Evolutionary conservation across 2,888 invertebrate species (phyloP).

Genomic region (Amblyteles armatorius): DNA sequence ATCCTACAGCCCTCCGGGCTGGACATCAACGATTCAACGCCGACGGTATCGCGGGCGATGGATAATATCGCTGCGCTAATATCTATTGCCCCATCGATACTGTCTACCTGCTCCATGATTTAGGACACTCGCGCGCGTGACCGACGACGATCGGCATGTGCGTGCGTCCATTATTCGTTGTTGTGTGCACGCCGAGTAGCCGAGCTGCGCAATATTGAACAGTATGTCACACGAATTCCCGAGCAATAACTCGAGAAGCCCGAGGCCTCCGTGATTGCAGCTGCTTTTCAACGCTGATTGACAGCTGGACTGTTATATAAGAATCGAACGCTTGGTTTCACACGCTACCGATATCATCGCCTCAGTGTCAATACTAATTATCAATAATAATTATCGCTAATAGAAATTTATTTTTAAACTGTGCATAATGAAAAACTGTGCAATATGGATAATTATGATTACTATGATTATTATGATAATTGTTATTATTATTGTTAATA

Average conservation of each 20-base stretch:
- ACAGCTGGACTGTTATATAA: slow-evolving; percentile 9
- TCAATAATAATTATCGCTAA: neutral
- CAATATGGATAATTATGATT: neutral
- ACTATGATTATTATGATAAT: too few relatives aligned
- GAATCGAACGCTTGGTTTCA: slow-evolving; percentile 3
- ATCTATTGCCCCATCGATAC: slow-evolving; percentile 5
- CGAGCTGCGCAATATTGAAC: slow-evolving; percentile 28
- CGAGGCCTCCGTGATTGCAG: slow-evolving; percentile 18
- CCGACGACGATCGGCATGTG: slow-evolving; percentile 25
- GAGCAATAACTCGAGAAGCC: slow-evolving; percentile 7
- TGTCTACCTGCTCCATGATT: slow-evolving; percentile 14
- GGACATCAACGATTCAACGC: slow-evolving; percentile 11
- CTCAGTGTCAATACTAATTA: neutral
- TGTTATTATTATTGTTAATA: too few relatives aligned
- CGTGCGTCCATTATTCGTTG: slow-evolving; percentile 14
- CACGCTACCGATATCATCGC: slow-evolving; percentile 26
- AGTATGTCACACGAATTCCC: slow-evolving; percentile 14
- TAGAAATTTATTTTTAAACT: too few relatives aligned
- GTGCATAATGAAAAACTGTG: neutral
- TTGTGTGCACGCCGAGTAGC: neutral
- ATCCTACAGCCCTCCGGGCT: slow-evolving; percentile 21
- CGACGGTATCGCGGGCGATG: neutral
- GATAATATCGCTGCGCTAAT: neutral
- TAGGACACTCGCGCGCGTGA: slow-evolving; percentile 35
- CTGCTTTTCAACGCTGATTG: slow-evolving; percentile 34